Percentiles rank a stretch among this genome's conserved stretches.
These are phyloP conservation scores for Eriosoma lanigerum DNA, from an alignment of 1,140 invertebrate species.

Conservation along the genomic window DNA sequence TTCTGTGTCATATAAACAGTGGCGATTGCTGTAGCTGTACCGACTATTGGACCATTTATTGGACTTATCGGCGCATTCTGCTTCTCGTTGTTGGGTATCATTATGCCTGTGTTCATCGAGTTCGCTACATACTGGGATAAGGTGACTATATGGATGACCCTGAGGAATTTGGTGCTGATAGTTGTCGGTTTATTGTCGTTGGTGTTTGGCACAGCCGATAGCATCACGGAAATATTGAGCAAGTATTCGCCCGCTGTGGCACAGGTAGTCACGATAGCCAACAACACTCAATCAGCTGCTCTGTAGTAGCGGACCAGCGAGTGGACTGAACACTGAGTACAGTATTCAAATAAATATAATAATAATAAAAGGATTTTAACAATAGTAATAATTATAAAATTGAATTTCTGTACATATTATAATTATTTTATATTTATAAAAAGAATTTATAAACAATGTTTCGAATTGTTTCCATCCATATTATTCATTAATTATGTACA, in stretches of 20 bases:
- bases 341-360: neutral
- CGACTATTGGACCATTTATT: conserved; percentile 87
- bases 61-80: conserved; percentile 91
- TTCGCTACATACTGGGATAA: conserved; percentile 76
- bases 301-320: conserved; percentile 55
- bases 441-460: no score
- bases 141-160: conserved; percentile 66
- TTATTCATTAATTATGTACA: no score
- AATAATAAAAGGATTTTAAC: neutral
- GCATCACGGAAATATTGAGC: conserved; percentile 67
- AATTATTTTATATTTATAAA: no score
- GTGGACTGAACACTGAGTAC: conserved; percentile 28
- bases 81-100: conserved; percentile 88
- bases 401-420: no score
- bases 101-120: conserved; percentile 88
- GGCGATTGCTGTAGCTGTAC: conserved; percentile 77
- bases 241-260: neutral
- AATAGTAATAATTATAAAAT: no score
- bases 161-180: conserved; percentile 75
- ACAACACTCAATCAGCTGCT: neutral
- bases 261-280: neutral
- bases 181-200: conserved; percentile 75
- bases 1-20: conserved; percentile 48
- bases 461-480: no score
- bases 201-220: conserved; percentile 76